A percentile compares a stretch with the other conserved stretches of the same genome.
These are phyloP conservation scores for Dicranocentrus wangi DNA, from an alignment of 2,888 invertebrate genomes.

Conservation along the genomic window DNA sequence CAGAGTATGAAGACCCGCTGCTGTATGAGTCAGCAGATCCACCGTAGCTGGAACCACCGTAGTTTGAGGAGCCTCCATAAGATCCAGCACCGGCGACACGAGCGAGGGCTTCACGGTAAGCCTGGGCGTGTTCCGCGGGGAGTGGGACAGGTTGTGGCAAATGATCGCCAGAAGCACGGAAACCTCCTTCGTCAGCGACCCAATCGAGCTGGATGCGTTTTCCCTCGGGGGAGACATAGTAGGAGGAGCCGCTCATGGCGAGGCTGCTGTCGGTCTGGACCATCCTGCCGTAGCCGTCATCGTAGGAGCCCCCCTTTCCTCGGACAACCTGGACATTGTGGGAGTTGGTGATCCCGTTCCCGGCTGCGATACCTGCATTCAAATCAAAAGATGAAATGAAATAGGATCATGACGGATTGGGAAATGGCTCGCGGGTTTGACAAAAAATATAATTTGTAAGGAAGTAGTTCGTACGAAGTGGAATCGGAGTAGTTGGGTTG, in stretches of 20 bases:
- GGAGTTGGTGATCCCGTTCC: slow-evolving; percentile 58
- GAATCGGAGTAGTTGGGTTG: slow-evolving; percentile 10
- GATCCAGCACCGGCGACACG: background rate
- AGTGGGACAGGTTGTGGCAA: slow-evolving; percentile 49
- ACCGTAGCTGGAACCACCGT: no score
- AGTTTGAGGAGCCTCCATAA: background rate
- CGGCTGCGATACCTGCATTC: slow-evolving; percentile 45
- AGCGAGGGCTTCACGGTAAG: slow-evolving; percentile 41
- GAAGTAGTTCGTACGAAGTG: slow-evolving; percentile 10
- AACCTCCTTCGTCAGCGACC: slow-evolving; percentile 61
- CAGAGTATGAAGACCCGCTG: no score
- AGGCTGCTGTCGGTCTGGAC: slow-evolving; percentile 38
- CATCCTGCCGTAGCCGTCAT: slow-evolving; percentile 51
- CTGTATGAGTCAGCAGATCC: no score
- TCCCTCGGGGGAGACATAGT: slow-evolving; percentile 64
- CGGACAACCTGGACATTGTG: slow-evolving; percentile 49
- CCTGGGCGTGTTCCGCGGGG: slow-evolving; percentile 62
- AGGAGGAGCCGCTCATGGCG: slow-evolving; percentile 53
- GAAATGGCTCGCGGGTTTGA: no score
- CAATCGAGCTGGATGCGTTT: slow-evolving; percentile 50
- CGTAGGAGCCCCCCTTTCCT: slow-evolving; percentile 35
- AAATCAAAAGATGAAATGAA: background rate
- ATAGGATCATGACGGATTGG: no score
- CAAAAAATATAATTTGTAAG: background rate
- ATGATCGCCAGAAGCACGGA: slow-evolving; percentile 50